Evolutionary conservation across 2,888 invertebrate species (phyloP).

Genomic region (Gerosis bhagava): DNA sequence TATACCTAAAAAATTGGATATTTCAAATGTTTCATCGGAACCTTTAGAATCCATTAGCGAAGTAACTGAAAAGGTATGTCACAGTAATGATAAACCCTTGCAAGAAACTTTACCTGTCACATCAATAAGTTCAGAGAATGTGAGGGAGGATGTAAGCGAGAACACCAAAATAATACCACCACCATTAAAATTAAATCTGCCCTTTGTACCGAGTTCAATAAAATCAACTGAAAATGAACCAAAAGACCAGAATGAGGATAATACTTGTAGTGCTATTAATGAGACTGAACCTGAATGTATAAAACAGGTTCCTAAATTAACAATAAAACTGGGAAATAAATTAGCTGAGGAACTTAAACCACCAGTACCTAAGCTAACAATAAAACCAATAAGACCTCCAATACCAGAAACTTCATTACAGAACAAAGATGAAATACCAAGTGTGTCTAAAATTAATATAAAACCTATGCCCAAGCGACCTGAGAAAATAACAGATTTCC

Average conservation of each 20-base stretch:
- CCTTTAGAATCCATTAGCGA: slow-evolving; percentile 14
- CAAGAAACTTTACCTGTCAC: slow-evolving; percentile 2
- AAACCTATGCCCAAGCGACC: slow-evolving; percentile 75
- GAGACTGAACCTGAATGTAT: slow-evolving; percentile 47
- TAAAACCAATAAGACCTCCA: slow-evolving; percentile 58
- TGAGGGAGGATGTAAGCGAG: not conserved
- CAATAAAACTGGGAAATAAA: slow-evolving; percentile 70
- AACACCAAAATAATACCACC: slow-evolving; percentile 3
- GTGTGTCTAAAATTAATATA: slow-evolving; percentile 71
- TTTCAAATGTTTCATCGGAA: no score
- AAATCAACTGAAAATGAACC: slow-evolving; percentile 29
- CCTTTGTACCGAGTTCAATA: slow-evolving; percentile 35
- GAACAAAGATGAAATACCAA: slow-evolving; percentile 56
- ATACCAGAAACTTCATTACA: slow-evolving; percentile 41
- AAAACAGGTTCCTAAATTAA: slow-evolving; percentile 76
- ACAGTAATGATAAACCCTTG: slow-evolving; percentile 6
- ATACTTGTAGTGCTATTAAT: slow-evolving; percentile 35
- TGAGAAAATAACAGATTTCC: slow-evolving; percentile 69
- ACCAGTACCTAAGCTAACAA: slow-evolving; percentile 68
- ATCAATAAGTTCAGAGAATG: not conserved
- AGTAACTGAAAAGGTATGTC: slow-evolving; percentile 4
- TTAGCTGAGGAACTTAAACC: slow-evolving; percentile 63
- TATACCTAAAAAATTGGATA: no score
- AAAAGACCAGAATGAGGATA: slow-evolving; percentile 36
- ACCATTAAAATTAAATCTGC: slow-evolving; percentile 54